Evolutionary conservation across 2,888 invertebrate species (phyloP).

Genomic region (Tenthredo scrophulariae): DNA sequence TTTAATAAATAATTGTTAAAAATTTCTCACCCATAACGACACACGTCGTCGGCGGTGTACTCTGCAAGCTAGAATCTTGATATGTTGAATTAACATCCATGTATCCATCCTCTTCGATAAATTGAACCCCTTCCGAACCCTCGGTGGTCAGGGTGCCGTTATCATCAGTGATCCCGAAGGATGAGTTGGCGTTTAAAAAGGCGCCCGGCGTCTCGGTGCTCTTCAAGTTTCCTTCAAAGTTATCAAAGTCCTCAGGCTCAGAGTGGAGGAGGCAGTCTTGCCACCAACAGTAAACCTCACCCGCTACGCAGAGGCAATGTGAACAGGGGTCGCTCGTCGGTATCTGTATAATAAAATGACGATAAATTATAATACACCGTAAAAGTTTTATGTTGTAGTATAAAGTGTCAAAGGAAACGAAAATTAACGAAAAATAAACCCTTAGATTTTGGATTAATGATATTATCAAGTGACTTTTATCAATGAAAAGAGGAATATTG

Average conservation of each 20-base stretch:
- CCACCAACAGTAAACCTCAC: constrained; percentile 76
- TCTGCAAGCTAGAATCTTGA: constrained; percentile 30
- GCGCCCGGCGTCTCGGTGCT: constrained; percentile 32
- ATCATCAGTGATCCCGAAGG: constrained; percentile 36
- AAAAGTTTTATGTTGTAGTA: neutral
- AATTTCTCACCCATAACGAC: constrained; percentile 77
- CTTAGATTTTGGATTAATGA: neutral
- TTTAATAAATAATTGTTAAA: neutral
- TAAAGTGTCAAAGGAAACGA: neutral
- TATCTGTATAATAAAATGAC: constrained; percentile 63
- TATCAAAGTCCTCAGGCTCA: constrained; percentile 48
- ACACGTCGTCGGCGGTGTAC: constrained; percentile 73
- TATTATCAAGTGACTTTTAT: neutral
- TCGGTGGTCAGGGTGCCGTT: constrained; percentile 35
- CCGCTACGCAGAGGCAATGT: constrained; percentile 74
- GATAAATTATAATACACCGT: constrained; percentile 23
- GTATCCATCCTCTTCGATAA: constrained; percentile 46
- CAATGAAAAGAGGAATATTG: neutral
- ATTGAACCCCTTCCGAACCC: constrained; percentile 32
- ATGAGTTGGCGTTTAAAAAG: constrained; percentile 36
- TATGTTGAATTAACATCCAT: constrained; percentile 43
- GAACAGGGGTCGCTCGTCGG: constrained; percentile 72
- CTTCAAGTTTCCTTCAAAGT: constrained; percentile 43
- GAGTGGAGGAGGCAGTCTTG: constrained; percentile 66
- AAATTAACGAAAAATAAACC: neutral